Evolutionary conservation across 2,113 vertebrate species (phyloP).

Genomic region (Boleophthalmus pectinirostris): DNA sequence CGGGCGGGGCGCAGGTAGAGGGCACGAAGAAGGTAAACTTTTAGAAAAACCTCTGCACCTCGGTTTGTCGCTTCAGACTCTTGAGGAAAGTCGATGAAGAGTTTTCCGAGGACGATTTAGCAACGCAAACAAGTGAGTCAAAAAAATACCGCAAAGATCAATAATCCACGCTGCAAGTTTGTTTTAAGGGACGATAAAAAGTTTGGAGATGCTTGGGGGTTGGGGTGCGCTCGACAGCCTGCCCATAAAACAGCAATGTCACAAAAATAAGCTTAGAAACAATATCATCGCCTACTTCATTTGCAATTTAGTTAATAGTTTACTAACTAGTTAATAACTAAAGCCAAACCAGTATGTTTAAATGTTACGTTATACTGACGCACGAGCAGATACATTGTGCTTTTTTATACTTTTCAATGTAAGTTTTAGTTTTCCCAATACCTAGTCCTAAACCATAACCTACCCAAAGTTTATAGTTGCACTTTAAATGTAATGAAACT

Average conservation of each 20-base stretch:
- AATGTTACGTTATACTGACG: too few species aligned
- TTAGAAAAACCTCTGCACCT: conserved; percentile 7
- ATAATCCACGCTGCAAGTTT: too few species aligned
- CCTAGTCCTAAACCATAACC: too few species aligned
- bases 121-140: not conserved
- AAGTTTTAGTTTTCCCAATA: too few species aligned
- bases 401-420: too few species aligned
- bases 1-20: conserved; percentile 32
- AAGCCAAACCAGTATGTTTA: too few species aligned
- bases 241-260: not conserved
- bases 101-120: not conserved
- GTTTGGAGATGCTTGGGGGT: not conserved
- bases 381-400: too few species aligned
- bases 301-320: not conserved
- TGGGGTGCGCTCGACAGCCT: not conserved
- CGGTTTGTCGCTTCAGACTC: not conserved
- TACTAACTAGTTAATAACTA: too few species aligned
- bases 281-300: not conserved
- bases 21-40: conserved; percentile 2
- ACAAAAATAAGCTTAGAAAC: not conserved
- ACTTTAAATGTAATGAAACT: too few species aligned
- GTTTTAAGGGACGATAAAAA: not conserved
- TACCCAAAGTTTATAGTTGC: too few species aligned
- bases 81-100: not conserved
- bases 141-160: not conserved